Base-by-base conservation (phyloP, 2,797 vertebrate genomes). In the Coregonus sp. region DNA sequence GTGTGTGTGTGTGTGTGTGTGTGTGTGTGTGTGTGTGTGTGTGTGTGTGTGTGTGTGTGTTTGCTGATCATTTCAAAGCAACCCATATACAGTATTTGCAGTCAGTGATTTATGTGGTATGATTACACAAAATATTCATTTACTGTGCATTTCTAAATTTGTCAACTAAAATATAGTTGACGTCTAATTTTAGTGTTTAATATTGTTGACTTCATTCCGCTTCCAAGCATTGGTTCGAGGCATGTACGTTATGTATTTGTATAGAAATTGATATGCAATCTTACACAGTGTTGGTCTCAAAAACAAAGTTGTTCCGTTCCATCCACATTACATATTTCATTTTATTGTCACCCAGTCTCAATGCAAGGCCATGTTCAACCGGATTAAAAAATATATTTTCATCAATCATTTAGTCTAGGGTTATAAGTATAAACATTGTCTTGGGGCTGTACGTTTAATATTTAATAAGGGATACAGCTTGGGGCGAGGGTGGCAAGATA, bases 381-480 rank as follows among this genome's bases (percentile, higher is more conserved):
- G 51, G 56, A 73, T 89, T 87, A 69, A 90, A 91, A 92, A 94
- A 94, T 94, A 93, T 90, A 92, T 85, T 81, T 91, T 77, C 90
- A 78, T 89, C 81, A 71, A 68, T 79, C 70, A 65, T 76, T 67
- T 25, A 80, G 66, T 78, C 40, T 76, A 20, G 69, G 37, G 73
- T 61, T 16, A 66, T 65, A 70, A 78, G 70, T 84, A 86, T 84
- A 86, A 89, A 79, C 65, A 76, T 80, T 76, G 66, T 77, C 1
- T 47, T 47, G 40, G 40, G 40, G 40, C 9, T 50, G 68, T 31
- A 67, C 63, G 37, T 78, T 81, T 68, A 83, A 84, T 77, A 63
- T 65, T 65, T 4, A 40, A 72, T 77, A 77, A 52, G 59, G 51
- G 11, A 81, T 84, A 88, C 56, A 85, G 18, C 56, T 61, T 20